Conservation (phyloP, 2,113 vertebrate genomes). For the Scomber scombrus region DNA sequence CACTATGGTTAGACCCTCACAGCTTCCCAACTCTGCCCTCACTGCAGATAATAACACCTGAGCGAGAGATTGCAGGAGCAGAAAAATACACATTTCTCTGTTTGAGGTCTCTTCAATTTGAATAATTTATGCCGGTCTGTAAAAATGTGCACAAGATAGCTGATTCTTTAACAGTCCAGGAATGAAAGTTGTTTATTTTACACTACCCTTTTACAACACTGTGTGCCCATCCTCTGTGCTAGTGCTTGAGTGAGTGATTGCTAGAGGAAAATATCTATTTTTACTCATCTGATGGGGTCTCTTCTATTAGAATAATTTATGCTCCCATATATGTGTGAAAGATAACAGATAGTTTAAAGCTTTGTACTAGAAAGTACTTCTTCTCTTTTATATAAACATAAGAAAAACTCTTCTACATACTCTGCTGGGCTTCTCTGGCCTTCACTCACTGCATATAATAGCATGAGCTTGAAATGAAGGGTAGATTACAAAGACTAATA, state of each 20-base stretch:
- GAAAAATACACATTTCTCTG: constrained; percentile 26
- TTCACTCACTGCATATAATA: constrained; percentile 39
- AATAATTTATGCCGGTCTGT: constrained; percentile 67
- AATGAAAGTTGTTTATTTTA: constrained; percentile 55
- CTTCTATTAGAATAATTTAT: constrained; percentile 55
- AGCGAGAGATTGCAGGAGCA: constrained; percentile 17
- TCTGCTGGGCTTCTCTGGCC: constrained; percentile 14
- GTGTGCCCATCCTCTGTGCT: constrained; percentile 19
- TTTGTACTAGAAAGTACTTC: constrained; percentile 27
- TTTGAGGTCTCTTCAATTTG: constrained; percentile 43
- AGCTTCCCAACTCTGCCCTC: constrained; percentile 16
- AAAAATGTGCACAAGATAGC: constrained; percentile 28
- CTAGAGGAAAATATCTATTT: constrained; percentile 47
- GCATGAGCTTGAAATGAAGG: constrained; percentile 49
- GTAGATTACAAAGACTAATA: constrained; percentile 69
- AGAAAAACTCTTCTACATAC: constrained; percentile 8
- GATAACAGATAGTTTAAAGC: constrained; percentile 7
- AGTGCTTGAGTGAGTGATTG: constrained; percentile 47
- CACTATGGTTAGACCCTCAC: constrained; percentile 88
- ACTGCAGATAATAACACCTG: constrained; percentile 26
- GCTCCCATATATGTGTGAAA: constrained; percentile 20
- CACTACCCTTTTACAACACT: constrained; percentile 10
- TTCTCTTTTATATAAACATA: constrained; percentile 28
- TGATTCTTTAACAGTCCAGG: constrained; percentile 7
- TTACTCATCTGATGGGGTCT: constrained; percentile 38